Percentiles rank a stretch among this genome's conserved stretches.
phyloP scores from a whole-genome alignment of 2,113 vertebrate genomes.

The Istiophorus platypterus region DNA sequence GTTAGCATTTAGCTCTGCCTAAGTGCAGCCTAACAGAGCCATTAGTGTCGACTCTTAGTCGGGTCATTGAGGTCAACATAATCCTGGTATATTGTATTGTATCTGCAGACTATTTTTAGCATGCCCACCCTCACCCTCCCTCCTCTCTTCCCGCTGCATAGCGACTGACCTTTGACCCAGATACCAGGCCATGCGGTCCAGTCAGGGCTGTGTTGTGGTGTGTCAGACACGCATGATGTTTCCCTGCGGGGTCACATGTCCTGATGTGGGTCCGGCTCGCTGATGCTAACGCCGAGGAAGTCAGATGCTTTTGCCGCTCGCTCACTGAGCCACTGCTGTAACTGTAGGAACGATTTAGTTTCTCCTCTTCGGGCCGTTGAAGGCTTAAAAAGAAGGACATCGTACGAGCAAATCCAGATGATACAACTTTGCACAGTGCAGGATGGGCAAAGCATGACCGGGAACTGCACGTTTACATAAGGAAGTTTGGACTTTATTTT shows the following conservation, averaged over 20 bases:
- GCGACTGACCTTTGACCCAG: constrained; percentile 66
- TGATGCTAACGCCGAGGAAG: constrained; percentile 3
- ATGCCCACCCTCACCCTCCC: neutral
- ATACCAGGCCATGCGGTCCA: constrained; percentile 50
- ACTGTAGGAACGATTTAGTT: neutral
- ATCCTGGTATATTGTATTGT: neutral
- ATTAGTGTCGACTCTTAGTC: neutral
- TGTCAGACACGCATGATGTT: constrained; percentile 45
- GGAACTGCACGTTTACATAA: neutral
- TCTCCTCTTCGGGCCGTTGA: neutral
- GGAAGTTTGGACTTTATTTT: neutral
- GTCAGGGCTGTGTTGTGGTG: constrained; percentile 45
- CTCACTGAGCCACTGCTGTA: neutral
- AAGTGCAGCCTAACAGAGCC: neutral
- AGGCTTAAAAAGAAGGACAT: neutral
- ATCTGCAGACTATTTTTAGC: constrained; percentile 24
- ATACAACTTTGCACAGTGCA: neutral
- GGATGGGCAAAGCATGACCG: neutral
- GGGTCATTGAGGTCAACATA: neutral
- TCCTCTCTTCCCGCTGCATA: neutral
- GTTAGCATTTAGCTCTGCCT: neutral
- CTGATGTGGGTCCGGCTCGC: constrained; percentile 20
- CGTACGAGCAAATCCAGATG: neutral
- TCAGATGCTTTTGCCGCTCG: constrained; percentile 5
- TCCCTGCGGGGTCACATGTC: constrained; percentile 45